Percentiles rank a stretch among this genome's conserved stretches.
Conservation (phyloP, 2,113 vertebrate genomes). For the Panurus biarmicus region DNA sequence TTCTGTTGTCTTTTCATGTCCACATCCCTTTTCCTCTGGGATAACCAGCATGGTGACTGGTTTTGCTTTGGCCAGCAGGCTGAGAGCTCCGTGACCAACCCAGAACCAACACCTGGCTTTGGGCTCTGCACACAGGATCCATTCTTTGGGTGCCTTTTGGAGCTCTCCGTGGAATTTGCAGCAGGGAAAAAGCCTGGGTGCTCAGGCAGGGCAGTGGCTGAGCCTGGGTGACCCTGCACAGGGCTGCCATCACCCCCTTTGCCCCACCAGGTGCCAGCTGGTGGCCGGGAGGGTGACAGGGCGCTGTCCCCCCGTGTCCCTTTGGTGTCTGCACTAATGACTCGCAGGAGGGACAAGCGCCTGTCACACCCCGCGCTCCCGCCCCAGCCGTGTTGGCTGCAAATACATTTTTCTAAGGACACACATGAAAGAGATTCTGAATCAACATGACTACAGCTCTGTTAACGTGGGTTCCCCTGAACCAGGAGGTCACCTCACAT, state of each 20-base stretch:
- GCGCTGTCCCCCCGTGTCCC: neutral
- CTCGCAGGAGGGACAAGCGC: neutral
- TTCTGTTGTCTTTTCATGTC: neutral
- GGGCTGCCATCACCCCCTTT: accelerated
- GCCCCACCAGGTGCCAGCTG: accelerated
- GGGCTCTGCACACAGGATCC: neutral
- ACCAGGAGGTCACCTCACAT: conserved; percentile 9
- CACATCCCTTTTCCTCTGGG: neutral
- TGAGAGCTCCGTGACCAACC: accelerated
- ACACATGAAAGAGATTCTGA: conserved; percentile 11
- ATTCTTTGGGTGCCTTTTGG: accelerated
- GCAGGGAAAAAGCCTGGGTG: accelerated
- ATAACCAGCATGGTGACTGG: neutral
- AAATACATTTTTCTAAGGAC: conserved; percentile 10
- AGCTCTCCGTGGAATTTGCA: accelerated
- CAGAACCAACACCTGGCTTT: neutral
- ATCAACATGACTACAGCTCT: neutral
- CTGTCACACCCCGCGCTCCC: neutral
- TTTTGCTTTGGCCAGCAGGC: neutral
- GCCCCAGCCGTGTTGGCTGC: neutral
- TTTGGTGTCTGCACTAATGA: neutral
- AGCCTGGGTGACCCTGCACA: neutral
- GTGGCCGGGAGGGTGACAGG: neutral
- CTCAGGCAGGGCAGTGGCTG: neutral
- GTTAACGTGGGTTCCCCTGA: neutral